Conservation (phyloP, 1,140 invertebrate species). For the Sweltsa coloradensis region DNA sequence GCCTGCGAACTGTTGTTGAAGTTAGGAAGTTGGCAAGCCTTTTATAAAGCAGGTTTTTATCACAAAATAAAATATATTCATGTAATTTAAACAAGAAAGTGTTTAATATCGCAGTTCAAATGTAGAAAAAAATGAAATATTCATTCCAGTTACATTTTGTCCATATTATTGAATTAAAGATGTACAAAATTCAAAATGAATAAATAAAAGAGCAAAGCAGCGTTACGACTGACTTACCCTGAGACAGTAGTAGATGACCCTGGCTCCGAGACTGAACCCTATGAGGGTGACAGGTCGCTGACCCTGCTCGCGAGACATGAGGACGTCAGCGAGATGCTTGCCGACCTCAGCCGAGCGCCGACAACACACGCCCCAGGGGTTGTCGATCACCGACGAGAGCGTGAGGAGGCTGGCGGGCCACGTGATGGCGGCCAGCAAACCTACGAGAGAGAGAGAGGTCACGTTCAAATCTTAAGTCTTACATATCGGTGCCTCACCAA, state of each 20-base stretch:
- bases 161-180: background rate
- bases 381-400: slow-evolving; percentile 52
- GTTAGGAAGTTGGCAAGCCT: too few relatives aligned
- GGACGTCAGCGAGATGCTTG: slow-evolving; percentile 52
- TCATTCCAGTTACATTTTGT: background rate
- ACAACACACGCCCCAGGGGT: slow-evolving; percentile 63
- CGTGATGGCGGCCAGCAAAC: slow-evolving; percentile 50
- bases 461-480: too few relatives aligned
- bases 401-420: slow-evolving; percentile 55
- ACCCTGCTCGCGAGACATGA: slow-evolving; percentile 50
- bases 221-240: slow-evolving; percentile 27
- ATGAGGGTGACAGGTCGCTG: slow-evolving; percentile 58
- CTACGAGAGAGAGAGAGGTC: slow-evolving; percentile 32
- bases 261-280: slow-evolving; percentile 57
- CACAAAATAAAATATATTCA: too few relatives aligned
- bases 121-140: background rate
- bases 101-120: too few relatives aligned
- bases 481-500: too few relatives aligned
- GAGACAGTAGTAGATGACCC: slow-evolving; percentile 60
- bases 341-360: slow-evolving; percentile 50
- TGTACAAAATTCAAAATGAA: slow-evolving; percentile 1
- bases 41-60: too few relatives aligned
- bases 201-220: too few relatives aligned
- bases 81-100: too few relatives aligned
- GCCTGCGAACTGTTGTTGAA: too few relatives aligned